A percentile compares a stretch with the other conserved stretches of the same genome.
Conservation (phyloP, 2,797 vertebrate species). For the Micrastur ruficollis region DNA sequence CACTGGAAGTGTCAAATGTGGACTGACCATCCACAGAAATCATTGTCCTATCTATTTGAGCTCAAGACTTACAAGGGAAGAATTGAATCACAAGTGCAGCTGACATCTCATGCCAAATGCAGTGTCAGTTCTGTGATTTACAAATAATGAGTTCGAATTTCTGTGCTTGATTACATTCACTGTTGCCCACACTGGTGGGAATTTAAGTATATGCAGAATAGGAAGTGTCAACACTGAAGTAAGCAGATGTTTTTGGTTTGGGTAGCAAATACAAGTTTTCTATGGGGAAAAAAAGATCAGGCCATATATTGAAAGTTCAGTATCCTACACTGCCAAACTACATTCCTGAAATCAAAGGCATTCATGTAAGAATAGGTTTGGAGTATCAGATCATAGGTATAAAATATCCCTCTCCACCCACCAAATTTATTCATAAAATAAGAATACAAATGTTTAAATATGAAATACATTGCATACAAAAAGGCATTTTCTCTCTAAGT, state of each 20-base stretch:
- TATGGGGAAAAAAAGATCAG: not conserved
- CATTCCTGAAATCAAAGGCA: not conserved
- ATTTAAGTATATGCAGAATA: not conserved
- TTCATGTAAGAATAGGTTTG: not conserved
- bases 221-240: not conserved
- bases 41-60: not conserved
- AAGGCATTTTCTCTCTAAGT: not conserved
- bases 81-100: not conserved
- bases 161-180: not conserved
- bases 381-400: not conserved
- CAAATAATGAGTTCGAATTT: not conserved
- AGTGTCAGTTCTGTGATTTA: not conserved
- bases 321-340: not conserved
- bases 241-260: not conserved
- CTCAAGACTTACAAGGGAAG: not conserved
- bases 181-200: not conserved
- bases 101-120: not conserved
- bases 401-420: not conserved
- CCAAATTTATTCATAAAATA: not conserved
- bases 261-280: not conserved
- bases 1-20: not conserved
- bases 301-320: not conserved
- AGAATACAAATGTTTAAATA: not conserved
- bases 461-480: not conserved
- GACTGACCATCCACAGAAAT: not conserved